These are phyloP conservation scores for Dasyurus viverrinus DNA, from an alignment of 2,113 vertebrate genomes.

Conservation along the genomic window DNA sequence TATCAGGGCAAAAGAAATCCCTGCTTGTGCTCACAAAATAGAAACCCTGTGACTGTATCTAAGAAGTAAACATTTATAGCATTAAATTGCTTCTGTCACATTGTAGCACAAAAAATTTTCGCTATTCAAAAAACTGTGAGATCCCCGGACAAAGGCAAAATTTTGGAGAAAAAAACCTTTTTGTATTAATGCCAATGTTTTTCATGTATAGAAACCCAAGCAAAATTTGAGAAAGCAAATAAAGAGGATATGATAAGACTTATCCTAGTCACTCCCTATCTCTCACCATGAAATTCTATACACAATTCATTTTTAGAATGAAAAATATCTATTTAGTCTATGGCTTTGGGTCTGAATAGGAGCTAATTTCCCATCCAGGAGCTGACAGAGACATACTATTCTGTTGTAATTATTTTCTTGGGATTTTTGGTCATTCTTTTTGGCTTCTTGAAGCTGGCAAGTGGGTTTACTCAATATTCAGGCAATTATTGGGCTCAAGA, in stretches of 20 bases:
- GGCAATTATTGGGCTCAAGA: not conserved
- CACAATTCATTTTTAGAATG: slow-evolving; percentile 45
- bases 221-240: slow-evolving; percentile 29
- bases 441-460: slow-evolving; percentile 47
- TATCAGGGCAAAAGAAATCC: not conserved
- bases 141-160: not conserved
- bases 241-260: slow-evolving; percentile 21
- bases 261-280: not conserved
- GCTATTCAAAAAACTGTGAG: not conserved
- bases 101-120: not conserved
- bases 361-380: slow-evolving; percentile 57
- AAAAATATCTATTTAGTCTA: slow-evolving; percentile 75
- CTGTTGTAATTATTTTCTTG: slow-evolving; percentile 72
- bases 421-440: slow-evolving; percentile 44
- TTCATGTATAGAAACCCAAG: not conserved
- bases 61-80: slow-evolving; percentile 22
- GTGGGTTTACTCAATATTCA: slow-evolving; percentile 27
- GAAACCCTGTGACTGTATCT: not conserved
- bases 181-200: not conserved
- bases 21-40: slow-evolving; percentile 36
- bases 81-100: not conserved
- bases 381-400: slow-evolving; percentile 47
- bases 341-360: slow-evolving; percentile 61
- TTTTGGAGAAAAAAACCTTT: not conserved
- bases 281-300: slow-evolving; percentile 33